Base-by-base conservation (phyloP, 2,888 invertebrate species). In the Lymantria monacha region DNA sequence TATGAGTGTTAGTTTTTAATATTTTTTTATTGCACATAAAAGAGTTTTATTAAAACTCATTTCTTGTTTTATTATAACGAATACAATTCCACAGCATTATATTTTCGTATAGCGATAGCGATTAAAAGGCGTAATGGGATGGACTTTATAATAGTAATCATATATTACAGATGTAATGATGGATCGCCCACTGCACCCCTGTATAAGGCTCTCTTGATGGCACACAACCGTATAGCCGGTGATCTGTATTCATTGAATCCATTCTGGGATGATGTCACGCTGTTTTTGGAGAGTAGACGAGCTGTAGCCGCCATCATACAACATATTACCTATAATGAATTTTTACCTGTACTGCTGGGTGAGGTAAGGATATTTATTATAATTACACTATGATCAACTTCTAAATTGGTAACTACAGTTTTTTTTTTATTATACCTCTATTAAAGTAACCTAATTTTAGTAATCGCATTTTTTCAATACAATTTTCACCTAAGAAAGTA, bases 261-360 rank as follows among this genome's bases (percentile, higher is more conserved):
- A 0, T 95, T 95, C 70, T 97, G 97, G 97, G 93, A 94, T 54
- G 96, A 96, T 72, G 93, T 95, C 38, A 93, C 93, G 0, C 75
- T 97, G 12, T 97, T 96, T 78, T 85, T 95, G 61, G 97, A 97
- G 78, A 92, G 96, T 3, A 92, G 95, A 46, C 91, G 96, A 44
- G 94, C 95, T 10, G 92, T 97, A 10, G 94, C 95, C 0, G 96
- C 96, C 0, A 93, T 96, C 76, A 94, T 97, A 40, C 97, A 97
- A 62, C 97, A 97, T 69, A 95, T 97, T 50, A 97, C 97, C 0
- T 95, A 94, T 77, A 96, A 95, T 69, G 97, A 97, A 78, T 97
- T 95, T 82, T 84, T 97, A 51, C 96, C 96, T 0, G 94, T 95
- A 48, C 91, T 97, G 10, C 81, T 97, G 43, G 96, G 96, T 53